Conservation (phyloP, 2,888 invertebrate species). For the Tromatobia lineatoria region DNA sequence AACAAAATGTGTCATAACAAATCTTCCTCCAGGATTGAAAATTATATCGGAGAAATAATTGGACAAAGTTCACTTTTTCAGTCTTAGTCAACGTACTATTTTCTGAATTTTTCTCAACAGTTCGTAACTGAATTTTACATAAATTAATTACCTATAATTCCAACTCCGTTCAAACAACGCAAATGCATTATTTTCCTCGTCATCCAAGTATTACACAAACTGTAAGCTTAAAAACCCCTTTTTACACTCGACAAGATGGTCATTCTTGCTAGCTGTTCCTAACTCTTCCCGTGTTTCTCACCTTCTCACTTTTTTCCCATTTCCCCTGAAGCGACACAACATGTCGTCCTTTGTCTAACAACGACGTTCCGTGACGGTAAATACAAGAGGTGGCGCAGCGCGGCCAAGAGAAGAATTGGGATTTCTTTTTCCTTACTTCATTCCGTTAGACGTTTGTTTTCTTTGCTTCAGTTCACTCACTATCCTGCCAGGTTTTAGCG, state of each 20-base stretch:
- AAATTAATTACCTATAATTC: background rate
- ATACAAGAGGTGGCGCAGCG: slow-evolving; percentile 20
- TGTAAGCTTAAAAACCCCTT: slow-evolving; percentile 26
- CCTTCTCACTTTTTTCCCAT: slow-evolving; percentile 31
- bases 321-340: slow-evolving; percentile 20
- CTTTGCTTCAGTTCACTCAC: slow-evolving; percentile 12
- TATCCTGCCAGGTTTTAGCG: slow-evolving; percentile 6
- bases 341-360: slow-evolving; percentile 57
- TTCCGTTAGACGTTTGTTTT: slow-evolving; percentile 26
- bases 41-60: too few species aligned
- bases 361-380: slow-evolving; percentile 32
- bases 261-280: background rate
- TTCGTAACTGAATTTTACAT: too few species aligned
- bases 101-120: too few species aligned
- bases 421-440: slow-evolving; percentile 14
- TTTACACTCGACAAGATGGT: slow-evolving; percentile 6
- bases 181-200: slow-evolving; percentile 3
- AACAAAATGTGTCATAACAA: too few species aligned
- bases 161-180: background rate
- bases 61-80: background rate
- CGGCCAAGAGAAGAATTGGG: slow-evolving; percentile 37
- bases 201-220: slow-evolving; percentile 33
- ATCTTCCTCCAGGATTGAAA: too few species aligned
- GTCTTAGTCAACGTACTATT: background rate
- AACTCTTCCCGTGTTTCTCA: background rate